Base-by-base conservation (phyloP, 1,140 invertebrate genomes). In the Potamilus streckersoni region DNA sequence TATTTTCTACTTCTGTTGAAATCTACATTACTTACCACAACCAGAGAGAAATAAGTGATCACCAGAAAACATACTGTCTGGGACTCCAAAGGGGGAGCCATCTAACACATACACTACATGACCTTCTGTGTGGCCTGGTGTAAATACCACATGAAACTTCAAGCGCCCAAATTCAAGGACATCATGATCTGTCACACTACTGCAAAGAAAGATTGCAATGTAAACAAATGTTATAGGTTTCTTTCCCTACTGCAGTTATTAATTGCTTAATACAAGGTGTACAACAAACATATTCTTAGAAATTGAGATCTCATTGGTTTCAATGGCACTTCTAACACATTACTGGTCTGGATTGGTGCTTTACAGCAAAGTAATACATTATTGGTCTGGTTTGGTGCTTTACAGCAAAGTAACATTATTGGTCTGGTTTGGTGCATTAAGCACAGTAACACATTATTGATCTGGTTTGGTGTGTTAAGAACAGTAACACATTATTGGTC, bases 51-150 rank as follows among this genome's bases (percentile, higher is more conserved):
- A 85, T 0, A 86, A 76, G 57, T 80, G 82, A 66, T 86, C 85
- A 3, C 85, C 85, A 19, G 83, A 82, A 75, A 86, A 86, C 16
- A 86, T 66, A 31, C 69, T 78, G 60, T 80, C 78, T 14, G 85
- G 76, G 8, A 69, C 73, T 17, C 75, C 76, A 62, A 83, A 81
- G 15, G 62, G 76, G 3, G 59, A 19, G 3, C 85, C 85, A 66
- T 82, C 78, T 17, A 86, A 71, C 15, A 82, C 60, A 69, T 80
- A 86, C 8, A 80, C 77, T 16, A 84, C 80, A 69, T 86, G 85
- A 23, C 84, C 85, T 5, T 74, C 69, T 1, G 85, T 86, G 74
- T 86, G 85, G n/a, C 85, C 85, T 16, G 84, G 82, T n/a, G 85
- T 86, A 71, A 73, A 76, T 15, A 79, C 64, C 5, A 78, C 84